Percentiles rank a stretch among this genome's conserved stretches.
phyloP scores from a whole-genome alignment of 2,797 vertebrate genomes.

The Diplodus puntazzo region DNA sequence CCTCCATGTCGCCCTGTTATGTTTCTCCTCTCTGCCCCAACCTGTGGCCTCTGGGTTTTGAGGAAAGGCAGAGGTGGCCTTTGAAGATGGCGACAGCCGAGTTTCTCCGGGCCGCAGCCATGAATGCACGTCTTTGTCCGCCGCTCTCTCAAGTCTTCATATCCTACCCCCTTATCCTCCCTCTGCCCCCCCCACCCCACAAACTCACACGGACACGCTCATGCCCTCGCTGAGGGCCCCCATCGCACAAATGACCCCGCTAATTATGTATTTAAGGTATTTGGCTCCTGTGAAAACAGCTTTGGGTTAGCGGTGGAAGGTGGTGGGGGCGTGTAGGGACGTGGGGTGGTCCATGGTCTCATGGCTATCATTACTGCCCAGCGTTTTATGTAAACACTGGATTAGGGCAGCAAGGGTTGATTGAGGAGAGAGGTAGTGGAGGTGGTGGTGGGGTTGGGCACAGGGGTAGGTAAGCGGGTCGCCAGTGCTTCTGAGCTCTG shows the following conservation, averaged over 20 bases:
- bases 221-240: conserved; percentile 71
- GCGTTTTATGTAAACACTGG: conserved; percentile 80
- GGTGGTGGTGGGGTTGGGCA: conserved; percentile 57
- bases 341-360: conserved; percentile 78
- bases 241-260: conserved; percentile 81
- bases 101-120: conserved; percentile 76
- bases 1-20: conserved; percentile 68
- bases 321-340: conserved; percentile 52
- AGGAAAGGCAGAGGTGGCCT: conserved; percentile 84
- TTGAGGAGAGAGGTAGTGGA: conserved; percentile 68
- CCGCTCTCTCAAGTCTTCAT: conserved; percentile 73
- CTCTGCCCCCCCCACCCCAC: conserved; percentile 43
- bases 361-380: conserved; percentile 83
- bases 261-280: conserved; percentile 88
- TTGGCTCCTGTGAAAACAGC: conserved; percentile 86
- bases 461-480: conserved; percentile 32
- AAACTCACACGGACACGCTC: conserved; percentile 69
- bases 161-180: conserved; percentile 66
- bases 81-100: conserved; percentile 81
- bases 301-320: conserved; percentile 77
- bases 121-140: conserved; percentile 83
- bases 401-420: conserved; percentile 75
- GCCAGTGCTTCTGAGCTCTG: conserved; percentile 44
- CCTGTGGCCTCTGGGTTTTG: conserved; percentile 81
- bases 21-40: conserved; percentile 72